These are phyloP conservation scores for Myathropa florea DNA, from an alignment of 2,888 invertebrate genomes.

Conservation along the genomic window DNA sequence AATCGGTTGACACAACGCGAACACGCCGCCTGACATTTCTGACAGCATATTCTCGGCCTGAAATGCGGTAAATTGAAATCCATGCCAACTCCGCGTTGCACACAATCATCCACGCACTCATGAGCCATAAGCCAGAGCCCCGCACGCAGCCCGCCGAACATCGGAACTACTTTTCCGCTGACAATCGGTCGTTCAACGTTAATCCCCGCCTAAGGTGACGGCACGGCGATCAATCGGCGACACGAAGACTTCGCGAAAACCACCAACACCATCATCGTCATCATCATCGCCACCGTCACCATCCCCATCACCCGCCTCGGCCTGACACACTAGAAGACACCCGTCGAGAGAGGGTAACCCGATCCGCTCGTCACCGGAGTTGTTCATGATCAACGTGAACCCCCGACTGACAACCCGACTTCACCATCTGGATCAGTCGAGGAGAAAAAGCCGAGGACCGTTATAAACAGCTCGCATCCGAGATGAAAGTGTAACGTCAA, in stretches of 20 bases:
- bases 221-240: slow-evolving; percentile 36
- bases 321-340: slow-evolving; percentile 66
- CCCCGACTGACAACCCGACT: slow-evolving; percentile 15
- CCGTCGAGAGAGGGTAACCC: slow-evolving; percentile 47
- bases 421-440: slow-evolving; percentile 58
- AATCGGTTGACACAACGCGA: slow-evolving; percentile 20
- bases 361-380: slow-evolving; percentile 41
- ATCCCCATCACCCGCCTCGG: slow-evolving; percentile 13
- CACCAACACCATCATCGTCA: slow-evolving; percentile 46
- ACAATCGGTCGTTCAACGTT: slow-evolving; percentile 18
- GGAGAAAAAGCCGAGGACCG: slow-evolving; percentile 58
- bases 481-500: slow-evolving; percentile 67
- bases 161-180: not conserved
- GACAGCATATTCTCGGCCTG: slow-evolving; percentile 56
- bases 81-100: slow-evolving; percentile 8
- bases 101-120: not conserved
- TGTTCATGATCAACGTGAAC: slow-evolving; percentile 33
- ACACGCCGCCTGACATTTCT: slow-evolving; percentile 56
- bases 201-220: slow-evolving; percentile 20
- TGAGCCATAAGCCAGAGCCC: not conserved
- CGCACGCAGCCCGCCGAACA: not conserved
- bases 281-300: not conserved
- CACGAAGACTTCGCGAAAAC: slow-evolving; percentile 38
- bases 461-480: slow-evolving; percentile 46
- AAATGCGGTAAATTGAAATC: slow-evolving; percentile 61